Evolutionary conservation across 1,140 invertebrate species (phyloP), one percentile per base, ranked within the genome.

Genomic region (Meloidogyne floridensis): DNA sequence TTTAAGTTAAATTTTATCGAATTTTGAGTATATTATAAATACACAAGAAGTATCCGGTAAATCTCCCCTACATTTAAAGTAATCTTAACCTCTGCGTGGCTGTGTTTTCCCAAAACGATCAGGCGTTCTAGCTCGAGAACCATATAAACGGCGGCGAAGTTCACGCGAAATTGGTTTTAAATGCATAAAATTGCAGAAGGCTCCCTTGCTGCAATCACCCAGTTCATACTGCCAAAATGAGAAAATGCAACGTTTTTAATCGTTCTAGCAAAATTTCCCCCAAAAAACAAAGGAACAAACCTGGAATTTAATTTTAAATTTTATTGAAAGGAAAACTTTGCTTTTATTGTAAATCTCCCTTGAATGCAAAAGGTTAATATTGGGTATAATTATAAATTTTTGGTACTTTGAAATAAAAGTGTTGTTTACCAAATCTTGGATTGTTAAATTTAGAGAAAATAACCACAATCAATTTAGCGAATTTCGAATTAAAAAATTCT

Each of bases 111-210:
- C 59, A 56, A 75, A 74, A 47, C 86, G 81, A 54, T 86, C 85
- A 11, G 86, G 86, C 32, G 85, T 83, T n/a, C 87, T 80, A n/a
- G 79, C 80, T 9, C 87, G 72, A 80, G 74, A 56, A 54, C 87
- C 87, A 72, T 89, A 89, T 6, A 89, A 80, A 9, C 83, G 81
- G 6, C 87, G 77, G 74, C 88, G 84, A 51, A 89, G 72, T 32
- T 90, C 88, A 43, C 88, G 81, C 15, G 86, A 87, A 87, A 99
- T 98, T 69, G 96, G 97, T 90, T 98, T 98, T 89, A 99, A 92
- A 90, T 99, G 97, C 97, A 99, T 99, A 90, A 99, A 99, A 92
- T 99, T 99, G 91, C 97, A 99, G 91, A 99, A 99, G 72, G 97
- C 97, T 89, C 96, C 97, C 80, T 97, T 92, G 0, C 96, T 98